Base-by-base conservation (phyloP, 2,888 invertebrate genomes). In the Meteorus colon region DNA sequence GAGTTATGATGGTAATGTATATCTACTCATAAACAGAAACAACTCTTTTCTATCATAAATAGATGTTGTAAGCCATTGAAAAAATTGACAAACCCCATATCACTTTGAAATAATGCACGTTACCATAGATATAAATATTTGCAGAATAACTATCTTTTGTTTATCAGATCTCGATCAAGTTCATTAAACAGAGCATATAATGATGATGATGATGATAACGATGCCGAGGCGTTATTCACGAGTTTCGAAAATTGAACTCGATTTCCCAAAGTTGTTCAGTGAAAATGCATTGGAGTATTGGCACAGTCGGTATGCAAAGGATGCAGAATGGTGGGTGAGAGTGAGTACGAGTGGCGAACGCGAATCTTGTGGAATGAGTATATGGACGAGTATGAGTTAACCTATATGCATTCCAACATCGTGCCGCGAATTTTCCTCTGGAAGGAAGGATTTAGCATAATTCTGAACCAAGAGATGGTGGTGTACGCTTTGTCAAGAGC, bases 371-470 rank as follows among this genome's bases (percentile, higher is more conserved):
- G n/a, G 55, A 1, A 19, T 55, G 55, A 24, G 19, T 45, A 24
- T 48, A 59, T 24, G 19, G 31, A 69, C 80, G 80, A 83, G 80
- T 82, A 80, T 79, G 76, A 78, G 81, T 78, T 79, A 78, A 79
- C 78, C 77, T 81, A 80, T 81, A 74, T 74, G 81, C 82, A 81
- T 82, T 82, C 82, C 81, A 78, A 82, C 83, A 82, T 81, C 81
- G 83, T 83, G 83, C 81, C 81, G 79, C 81, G 83, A 85, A 84
- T 85, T 85, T 84, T 83, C 83, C 83, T 81, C 81, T 34, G 81
- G 80, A 79, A 82, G 80, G 81, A 82, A 79, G 81, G 83, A 84
- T 83, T 83, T 84, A 84, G 82, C 84, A 84, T 85, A 84, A 85
- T 85, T 84, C 81, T 78, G 78, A 81, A 82, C 81, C 76, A 80